Evolutionary conservation across 1,140 invertebrate genomes (phyloP).

Genomic region (Globodera ellingtonae): DNA sequence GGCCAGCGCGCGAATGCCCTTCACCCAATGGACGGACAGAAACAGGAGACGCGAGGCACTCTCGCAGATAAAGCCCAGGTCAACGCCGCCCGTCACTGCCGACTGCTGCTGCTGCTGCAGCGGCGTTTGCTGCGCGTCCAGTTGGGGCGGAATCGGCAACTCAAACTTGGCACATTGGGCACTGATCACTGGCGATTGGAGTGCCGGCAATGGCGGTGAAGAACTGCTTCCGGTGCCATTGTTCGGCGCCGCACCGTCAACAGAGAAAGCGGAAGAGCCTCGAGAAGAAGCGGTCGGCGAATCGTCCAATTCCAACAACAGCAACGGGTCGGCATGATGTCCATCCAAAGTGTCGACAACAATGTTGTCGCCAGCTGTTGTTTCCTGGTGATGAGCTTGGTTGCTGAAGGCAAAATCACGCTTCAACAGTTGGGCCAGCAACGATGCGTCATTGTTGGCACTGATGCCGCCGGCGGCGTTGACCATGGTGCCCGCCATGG

Average conservation of each 20-base stretch:
- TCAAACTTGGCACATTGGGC: slow-evolving; percentile 72
- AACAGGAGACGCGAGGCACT: slow-evolving; percentile 85
- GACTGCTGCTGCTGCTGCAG: background rate
- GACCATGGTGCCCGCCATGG: background rate
- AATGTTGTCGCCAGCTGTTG: no score
- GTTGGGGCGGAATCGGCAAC: slow-evolving; percentile 79
- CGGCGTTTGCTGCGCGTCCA: slow-evolving; percentile 70
- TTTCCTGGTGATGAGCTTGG: background rate
- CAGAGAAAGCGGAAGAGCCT: slow-evolving; percentile 11
- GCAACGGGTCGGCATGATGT: slow-evolving; percentile 11
- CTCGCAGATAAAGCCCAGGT: slow-evolving; percentile 84
- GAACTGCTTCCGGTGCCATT: background rate
- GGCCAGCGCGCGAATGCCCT: slow-evolving; percentile 74
- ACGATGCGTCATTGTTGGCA: background rate
- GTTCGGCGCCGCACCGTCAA: background rate
- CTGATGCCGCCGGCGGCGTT: background rate
- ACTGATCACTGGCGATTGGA: slow-evolving; percentile 49
- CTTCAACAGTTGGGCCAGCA: slow-evolving; percentile 6
- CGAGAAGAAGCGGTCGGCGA: slow-evolving; percentile 20
- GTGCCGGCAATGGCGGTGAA: background rate
- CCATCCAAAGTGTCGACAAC: background rate
- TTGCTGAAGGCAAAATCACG: slow-evolving; percentile 1
- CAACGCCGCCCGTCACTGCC: background rate
- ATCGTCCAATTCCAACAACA: slow-evolving; percentile 21
- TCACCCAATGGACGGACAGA: slow-evolving; percentile 83